A percentile compares a stretch with the other conserved stretches of the same genome.
Evolutionary conservation across 2,797 vertebrate species (phyloP).

Genomic region (Tapera naevia): DNA sequence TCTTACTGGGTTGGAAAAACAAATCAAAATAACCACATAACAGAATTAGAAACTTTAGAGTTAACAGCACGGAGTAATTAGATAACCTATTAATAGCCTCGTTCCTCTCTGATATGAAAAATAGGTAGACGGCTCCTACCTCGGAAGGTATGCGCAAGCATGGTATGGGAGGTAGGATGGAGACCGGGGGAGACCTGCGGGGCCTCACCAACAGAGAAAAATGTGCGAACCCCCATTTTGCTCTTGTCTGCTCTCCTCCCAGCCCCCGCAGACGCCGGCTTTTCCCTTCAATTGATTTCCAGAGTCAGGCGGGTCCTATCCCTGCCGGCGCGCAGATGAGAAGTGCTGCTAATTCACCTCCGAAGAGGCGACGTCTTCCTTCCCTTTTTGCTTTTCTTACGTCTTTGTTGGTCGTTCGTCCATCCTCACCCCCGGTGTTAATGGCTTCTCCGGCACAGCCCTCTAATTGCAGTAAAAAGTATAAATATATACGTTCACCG

Average conservation of each 20-base stretch:
- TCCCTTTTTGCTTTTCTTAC: not conserved
- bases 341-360: not conserved
- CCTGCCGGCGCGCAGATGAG: not conserved
- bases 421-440: not conserved
- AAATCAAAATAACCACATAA: constrained; percentile 61
- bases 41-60: constrained; percentile 16
- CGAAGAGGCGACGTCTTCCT: not conserved
- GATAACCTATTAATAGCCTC: constrained; percentile 20
- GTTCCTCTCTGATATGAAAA: not conserved
- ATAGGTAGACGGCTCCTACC: not conserved
- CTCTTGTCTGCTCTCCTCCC: not conserved
- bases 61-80: constrained; percentile 8
- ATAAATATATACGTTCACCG: not conserved
- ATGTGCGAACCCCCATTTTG: not conserved
- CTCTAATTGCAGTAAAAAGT: not conserved
- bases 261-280: not conserved
- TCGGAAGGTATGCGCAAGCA: not conserved
- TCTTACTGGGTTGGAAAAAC: not conserved
- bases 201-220: not conserved
- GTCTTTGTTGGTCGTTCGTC: not conserved
- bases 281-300: not conserved
- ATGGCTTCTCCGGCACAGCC: not conserved
- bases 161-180: not conserved
- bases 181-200: not conserved
- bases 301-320: not conserved